phyloP scores from a whole-genome alignment of 2,113 vertebrate species.

The Rhinolophus sinicus region DNA sequence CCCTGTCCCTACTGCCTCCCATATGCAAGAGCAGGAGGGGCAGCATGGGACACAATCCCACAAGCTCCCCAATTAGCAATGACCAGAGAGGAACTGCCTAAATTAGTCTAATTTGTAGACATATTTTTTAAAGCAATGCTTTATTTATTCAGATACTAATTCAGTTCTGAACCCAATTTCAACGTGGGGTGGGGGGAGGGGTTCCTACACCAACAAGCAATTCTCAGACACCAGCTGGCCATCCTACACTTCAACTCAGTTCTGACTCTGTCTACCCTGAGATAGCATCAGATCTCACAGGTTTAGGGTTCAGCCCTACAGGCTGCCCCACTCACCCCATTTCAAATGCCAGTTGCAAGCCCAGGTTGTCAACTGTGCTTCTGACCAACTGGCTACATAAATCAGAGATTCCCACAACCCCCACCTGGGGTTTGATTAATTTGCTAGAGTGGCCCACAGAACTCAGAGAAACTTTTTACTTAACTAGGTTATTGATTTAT shows the following conservation, averaged over 20 bases:
- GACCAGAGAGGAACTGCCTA: not conserved
- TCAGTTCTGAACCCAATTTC: not conserved
- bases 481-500: not conserved
- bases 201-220: not conserved
- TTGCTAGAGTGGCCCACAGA: not conserved
- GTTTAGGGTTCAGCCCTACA: not conserved
- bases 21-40: not conserved
- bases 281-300: not conserved
- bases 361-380: not conserved
- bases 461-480: not conserved
- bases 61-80: not conserved
- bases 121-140: not conserved
- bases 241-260: not conserved
- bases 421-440: not conserved
- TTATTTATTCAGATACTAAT: slow-evolving; percentile 11
- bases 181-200: not conserved
- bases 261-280: not conserved
- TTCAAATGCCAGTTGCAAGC: not conserved
- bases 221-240: not conserved
- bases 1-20: not conserved
- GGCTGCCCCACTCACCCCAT: not conserved
- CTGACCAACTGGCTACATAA: not conserved
- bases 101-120: not conserved
- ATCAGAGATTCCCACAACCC: not conserved
- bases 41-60: not conserved